Evolutionary conservation across 2,113 vertebrate species (phyloP).

Genomic region (Trematocara macrostoma): DNA sequence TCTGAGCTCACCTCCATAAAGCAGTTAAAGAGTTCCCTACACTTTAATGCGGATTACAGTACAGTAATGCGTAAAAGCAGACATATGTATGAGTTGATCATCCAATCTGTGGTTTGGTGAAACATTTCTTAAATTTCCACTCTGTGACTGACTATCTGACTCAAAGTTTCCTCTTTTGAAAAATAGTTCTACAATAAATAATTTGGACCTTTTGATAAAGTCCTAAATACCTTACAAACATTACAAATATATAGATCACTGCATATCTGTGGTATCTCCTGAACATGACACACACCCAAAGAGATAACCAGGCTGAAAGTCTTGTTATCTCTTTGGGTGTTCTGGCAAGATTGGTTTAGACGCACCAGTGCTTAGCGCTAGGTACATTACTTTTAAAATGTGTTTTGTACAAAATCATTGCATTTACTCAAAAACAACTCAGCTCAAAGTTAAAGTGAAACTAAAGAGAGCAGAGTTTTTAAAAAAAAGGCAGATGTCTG

Average conservation of each 20-base stretch:
- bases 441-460: background rate
- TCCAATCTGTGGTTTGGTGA: background rate
- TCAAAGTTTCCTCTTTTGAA: background rate
- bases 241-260: background rate
- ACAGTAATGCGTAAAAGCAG: background rate
- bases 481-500: background rate
- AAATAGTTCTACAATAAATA: background rate
- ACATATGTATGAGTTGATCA: background rate
- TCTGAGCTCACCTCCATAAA: background rate
- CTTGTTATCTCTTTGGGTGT: background rate
- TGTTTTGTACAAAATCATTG: background rate
- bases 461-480: background rate
- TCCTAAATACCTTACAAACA: background rate
- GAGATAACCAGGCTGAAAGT: background rate
- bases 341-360: background rate
- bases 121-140: background rate
- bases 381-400: background rate
- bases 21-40: background rate
- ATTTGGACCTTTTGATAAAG: background rate
- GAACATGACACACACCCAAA: background rate
- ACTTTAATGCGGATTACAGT: background rate
- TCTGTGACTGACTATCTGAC: background rate
- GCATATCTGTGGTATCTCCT: background rate
- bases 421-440: background rate
- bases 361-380: background rate